Percentiles rank a stretch among this genome's conserved stretches.
Evolutionary conservation across 2,888 invertebrate species (phyloP).

Genomic region (Eupithecia vulgata): DNA sequence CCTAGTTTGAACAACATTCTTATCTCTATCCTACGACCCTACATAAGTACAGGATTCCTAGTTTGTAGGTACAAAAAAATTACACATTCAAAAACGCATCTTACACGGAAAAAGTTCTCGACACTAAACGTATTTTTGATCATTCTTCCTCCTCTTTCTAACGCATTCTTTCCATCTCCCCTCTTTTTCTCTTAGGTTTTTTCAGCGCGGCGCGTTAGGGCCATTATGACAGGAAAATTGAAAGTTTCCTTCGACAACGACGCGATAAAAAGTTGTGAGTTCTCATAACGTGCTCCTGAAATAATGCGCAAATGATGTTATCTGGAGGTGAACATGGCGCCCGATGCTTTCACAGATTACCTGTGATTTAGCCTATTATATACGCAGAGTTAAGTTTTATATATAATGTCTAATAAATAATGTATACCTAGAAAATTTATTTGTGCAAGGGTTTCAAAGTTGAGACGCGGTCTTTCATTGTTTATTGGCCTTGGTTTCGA

Average conservation of each 20-base stretch:
- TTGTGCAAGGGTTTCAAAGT: too few species aligned
- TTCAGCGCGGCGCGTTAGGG: conserved; percentile 59
- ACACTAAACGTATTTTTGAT: conserved; percentile 73
- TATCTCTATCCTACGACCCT: background rate
- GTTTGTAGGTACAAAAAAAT: background rate
- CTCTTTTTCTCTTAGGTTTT: conserved; percentile 34
- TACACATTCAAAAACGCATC: conserved; percentile 28
- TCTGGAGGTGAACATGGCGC: conserved; percentile 44
- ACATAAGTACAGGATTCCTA: background rate
- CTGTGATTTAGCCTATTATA: too few species aligned
- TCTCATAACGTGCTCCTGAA: conserved; percentile 63
- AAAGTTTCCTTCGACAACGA: conserved; percentile 65
- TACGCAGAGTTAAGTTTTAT: too few species aligned
- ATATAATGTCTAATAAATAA: too few species aligned
- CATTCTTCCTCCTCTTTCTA: conserved; percentile 53
- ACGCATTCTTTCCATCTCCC: conserved; percentile 20
- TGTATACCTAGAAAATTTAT: too few species aligned
- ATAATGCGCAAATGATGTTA: conserved; percentile 65
- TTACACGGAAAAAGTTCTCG: conserved; percentile 47
- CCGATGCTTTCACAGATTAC: too few species aligned
- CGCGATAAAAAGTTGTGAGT: conserved; percentile 65
- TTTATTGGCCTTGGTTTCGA: too few species aligned
- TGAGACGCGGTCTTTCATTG: too few species aligned
- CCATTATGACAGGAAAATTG: conserved; percentile 81
- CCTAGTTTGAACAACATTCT: background rate